These are phyloP conservation scores for Araneus ventricosus DNA, from an alignment of 1,140 invertebrate genomes.

Conservation along the genomic window DNA sequence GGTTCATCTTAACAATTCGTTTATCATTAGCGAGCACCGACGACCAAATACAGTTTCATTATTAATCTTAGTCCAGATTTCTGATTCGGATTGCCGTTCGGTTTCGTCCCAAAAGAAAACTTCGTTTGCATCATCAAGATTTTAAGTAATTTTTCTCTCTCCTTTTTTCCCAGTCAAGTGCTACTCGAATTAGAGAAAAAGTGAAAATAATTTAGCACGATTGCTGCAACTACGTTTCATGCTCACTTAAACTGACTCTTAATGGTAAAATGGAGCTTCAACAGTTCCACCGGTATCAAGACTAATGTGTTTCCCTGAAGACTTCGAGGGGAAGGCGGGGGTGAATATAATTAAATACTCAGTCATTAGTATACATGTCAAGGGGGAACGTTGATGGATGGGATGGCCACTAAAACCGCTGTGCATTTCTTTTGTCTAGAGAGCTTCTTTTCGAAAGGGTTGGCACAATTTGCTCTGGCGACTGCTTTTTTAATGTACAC, in stretches of 20 bases:
- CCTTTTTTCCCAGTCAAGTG: neutral
- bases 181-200: conserved; percentile 47
- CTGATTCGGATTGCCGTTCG: conserved; percentile 10
- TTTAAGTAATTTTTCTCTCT: conserved; percentile 52
- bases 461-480: too few relatives aligned
- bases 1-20: neutral
- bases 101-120: conserved; percentile 34
- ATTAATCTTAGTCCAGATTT: conserved; percentile 61
- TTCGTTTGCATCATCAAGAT: conserved; percentile 47
- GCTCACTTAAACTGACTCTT: conserved; percentile 73
- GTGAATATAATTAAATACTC: conserved; percentile 74
- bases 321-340: conserved; percentile 37
- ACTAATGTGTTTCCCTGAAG: conserved; percentile 71
- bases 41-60: conserved; percentile 27
- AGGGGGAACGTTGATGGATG: conserved; percentile 58
- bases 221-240: conserved; percentile 69
- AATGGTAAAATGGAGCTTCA: conserved; percentile 74
- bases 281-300: conserved; percentile 64
- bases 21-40: neutral
- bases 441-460: neutral
- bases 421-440: neutral
- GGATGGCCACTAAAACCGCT: neutral
- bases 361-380: conserved; percentile 71
- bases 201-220: conserved; percentile 72
- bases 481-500: neutral